Evolutionary conservation across 2,888 invertebrate species (phyloP).

Genomic region (Cecidostiba fungosa): DNA sequence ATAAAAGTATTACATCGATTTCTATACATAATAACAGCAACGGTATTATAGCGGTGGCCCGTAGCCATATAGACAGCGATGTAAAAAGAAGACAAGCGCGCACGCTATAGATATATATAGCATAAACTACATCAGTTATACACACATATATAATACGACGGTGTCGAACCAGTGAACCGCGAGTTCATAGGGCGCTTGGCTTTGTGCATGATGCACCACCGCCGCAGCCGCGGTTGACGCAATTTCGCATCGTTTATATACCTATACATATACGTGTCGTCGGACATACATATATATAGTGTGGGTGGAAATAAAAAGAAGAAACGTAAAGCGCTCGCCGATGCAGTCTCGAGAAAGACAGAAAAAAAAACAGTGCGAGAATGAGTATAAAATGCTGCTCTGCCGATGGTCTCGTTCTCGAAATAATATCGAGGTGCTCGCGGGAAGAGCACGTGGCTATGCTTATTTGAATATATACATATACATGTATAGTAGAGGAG

Average conservation of each 20-base stretch:
- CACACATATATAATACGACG: neutral
- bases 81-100: neutral
- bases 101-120: neutral
- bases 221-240: neutral
- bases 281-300: neutral
- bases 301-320: neutral
- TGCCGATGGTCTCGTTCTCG: constrained; percentile 33
- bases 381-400: neutral
- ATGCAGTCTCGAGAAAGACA: neutral
- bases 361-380: neutral
- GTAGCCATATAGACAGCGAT: neutral
- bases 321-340: no score
- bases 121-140: neutral
- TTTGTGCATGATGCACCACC: neutral
- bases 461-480: constrained; percentile 5
- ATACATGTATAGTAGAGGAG: no score
- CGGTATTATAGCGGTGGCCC: neutral
- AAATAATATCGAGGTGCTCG: constrained; percentile 12
- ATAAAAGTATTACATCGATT: constrained; percentile 14
- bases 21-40: neutral
- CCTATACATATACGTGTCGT: neutral
- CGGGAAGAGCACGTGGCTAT: constrained; percentile 32
- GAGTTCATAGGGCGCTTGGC: neutral
- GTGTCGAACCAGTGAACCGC: neutral
- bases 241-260: constrained; percentile 3